These are phyloP conservation scores for Calyptomena viridis DNA, from an alignment of 2,113 vertebrate genomes.

Conservation along the genomic window DNA sequence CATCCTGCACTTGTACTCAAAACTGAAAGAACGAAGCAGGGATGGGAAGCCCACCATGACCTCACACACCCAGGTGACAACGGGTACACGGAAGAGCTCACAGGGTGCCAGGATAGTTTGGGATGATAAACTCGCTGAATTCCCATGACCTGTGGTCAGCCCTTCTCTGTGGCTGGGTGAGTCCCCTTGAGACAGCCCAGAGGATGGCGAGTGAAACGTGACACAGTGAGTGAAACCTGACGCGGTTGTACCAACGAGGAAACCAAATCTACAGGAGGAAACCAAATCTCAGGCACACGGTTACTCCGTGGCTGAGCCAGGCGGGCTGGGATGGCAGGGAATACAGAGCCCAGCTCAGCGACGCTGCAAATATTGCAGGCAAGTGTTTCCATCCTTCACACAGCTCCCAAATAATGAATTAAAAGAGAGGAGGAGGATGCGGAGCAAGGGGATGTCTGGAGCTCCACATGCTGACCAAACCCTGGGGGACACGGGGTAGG, in stretches of 20 bases:
- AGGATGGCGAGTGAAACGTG: background rate
- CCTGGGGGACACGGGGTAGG: rapidly evolving
- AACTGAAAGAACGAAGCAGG: background rate
- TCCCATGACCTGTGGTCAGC: background rate
- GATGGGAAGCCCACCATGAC: background rate
- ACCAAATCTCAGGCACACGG: background rate
- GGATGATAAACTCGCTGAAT: background rate
- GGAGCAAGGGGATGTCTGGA: background rate
- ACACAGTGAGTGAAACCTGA: background rate
- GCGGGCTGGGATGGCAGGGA: rapidly evolving
- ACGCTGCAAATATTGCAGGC: background rate
- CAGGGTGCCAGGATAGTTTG: background rate
- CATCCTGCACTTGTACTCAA: background rate
- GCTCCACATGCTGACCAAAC: background rate
- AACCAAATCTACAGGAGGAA: background rate
- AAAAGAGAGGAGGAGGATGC: background rate
- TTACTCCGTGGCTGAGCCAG: rapidly evolving
- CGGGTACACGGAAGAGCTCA: background rate
- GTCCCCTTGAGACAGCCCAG: background rate
- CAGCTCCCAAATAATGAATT: background rate
- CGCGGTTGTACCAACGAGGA: background rate
- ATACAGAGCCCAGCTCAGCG: background rate
- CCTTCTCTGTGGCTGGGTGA: background rate
- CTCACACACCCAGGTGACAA: background rate
- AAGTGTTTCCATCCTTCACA: background rate